These are phyloP conservation scores for Phylloscopus trochilus DNA, from an alignment of 2,113 vertebrate species.

Conservation along the genomic window DNA sequence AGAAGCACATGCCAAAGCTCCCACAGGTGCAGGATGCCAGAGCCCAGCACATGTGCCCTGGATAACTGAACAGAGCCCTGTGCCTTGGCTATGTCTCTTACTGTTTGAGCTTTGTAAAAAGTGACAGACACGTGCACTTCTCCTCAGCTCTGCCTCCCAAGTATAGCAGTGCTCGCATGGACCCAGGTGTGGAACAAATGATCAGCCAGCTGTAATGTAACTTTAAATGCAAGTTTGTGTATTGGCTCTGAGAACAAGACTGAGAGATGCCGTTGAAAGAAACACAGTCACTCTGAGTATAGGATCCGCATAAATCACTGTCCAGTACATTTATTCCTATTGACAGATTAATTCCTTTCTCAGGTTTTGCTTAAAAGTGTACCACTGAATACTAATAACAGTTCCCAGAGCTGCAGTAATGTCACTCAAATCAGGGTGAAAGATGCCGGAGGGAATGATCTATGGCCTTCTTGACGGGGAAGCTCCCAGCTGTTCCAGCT, in stretches of 20 bases:
- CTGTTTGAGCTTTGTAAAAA: not conserved
- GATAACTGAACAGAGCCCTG: not conserved
- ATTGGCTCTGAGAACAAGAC: constrained; percentile 24
- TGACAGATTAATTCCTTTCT: constrained; percentile 77
- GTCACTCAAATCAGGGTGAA: not conserved
- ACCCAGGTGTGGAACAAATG: not conserved
- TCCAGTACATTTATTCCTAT: constrained; percentile 69
- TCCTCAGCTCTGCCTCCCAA: not conserved
- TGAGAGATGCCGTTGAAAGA: constrained; percentile 50
- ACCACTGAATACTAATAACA: constrained; percentile 69
- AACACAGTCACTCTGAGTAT: constrained; percentile 42
- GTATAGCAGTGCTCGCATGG: not conserved
- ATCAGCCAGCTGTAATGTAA: constrained; percentile 1
- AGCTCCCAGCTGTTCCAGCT: not conserved
- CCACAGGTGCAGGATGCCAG: not conserved
- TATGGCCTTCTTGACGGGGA: not conserved
- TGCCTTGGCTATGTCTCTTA: not conserved
- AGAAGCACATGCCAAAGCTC: not conserved
- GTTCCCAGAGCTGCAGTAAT: constrained; percentile 9
- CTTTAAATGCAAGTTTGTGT: constrained; percentile 51
- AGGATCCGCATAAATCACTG: constrained; percentile 76
- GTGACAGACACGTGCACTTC: not conserved
- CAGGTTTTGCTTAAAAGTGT: constrained; percentile 69
- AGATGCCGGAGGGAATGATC: not conserved
- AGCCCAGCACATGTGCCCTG: not conserved